Conservation (phyloP, 2,888 invertebrate genomes). For the Chrysomela aeneicollis region DNA sequence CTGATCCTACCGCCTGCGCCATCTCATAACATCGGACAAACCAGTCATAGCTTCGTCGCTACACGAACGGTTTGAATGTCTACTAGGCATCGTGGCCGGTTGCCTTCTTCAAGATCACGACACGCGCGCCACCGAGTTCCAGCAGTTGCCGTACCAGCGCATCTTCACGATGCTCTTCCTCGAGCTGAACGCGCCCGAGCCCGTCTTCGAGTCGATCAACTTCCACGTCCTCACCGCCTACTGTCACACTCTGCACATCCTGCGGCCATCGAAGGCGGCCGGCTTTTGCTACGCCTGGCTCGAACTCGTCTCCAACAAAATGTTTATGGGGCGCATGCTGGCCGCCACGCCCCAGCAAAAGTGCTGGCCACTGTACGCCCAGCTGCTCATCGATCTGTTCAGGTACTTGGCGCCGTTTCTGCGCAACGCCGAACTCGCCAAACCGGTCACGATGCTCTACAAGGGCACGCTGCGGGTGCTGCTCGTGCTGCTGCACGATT, state of each 20-base stretch:
- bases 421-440: constrained; percentile 94
- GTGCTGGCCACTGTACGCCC: constrained; percentile 98
- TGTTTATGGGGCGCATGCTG: constrained; percentile 93
- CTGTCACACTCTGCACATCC: constrained; percentile 92
- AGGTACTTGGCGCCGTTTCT: constrained; percentile 95
- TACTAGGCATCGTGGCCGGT: constrained; percentile 88
- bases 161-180: constrained; percentile 96
- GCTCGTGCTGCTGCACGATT: constrained; percentile 95
- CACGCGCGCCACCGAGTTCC: constrained; percentile 86
- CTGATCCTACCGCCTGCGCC: too few species aligned
- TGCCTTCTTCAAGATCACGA: constrained; percentile 97
- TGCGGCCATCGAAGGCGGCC: constrained; percentile 91
- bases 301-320: constrained; percentile 95
- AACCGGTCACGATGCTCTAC: constrained; percentile 92
- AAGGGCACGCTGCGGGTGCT: constrained; percentile 85
- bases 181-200: constrained; percentile 93
- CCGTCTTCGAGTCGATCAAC: constrained; percentile 92
- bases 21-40: not conserved
- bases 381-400: constrained; percentile 93
- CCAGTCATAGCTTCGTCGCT: too few species aligned
- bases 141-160: constrained; percentile 97
- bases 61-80: constrained; percentile 4
- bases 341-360: constrained; percentile 92
- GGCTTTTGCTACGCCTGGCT: constrained; percentile 99
- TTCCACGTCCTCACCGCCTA: constrained; percentile 95